A percentile compares a stretch with the other conserved stretches of the same genome.
phyloP scores from a whole-genome alignment of 2,797 vertebrate species.

The Poliocrania exsul region DNA sequence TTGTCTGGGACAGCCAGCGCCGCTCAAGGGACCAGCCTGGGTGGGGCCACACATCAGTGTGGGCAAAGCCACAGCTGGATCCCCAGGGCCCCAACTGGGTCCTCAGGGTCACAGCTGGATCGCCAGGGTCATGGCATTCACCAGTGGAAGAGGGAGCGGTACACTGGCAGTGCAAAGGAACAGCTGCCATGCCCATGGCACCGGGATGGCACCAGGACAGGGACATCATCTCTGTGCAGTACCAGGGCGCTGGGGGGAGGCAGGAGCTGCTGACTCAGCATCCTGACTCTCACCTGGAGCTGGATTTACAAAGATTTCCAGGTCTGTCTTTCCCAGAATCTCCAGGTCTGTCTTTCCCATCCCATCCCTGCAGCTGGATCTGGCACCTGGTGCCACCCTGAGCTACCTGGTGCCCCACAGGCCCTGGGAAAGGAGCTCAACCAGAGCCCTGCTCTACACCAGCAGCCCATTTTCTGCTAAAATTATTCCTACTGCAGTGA shows the following conservation, averaged over 20 bases:
- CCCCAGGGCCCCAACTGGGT: not conserved
- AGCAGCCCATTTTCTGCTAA: not conserved
- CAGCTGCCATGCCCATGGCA: not conserved
- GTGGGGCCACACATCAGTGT: not conserved
- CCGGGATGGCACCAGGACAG: not conserved
- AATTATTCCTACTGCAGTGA: not conserved
- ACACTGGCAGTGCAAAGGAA: accelerated
- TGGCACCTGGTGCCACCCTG: accelerated
- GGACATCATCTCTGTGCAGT: accelerated
- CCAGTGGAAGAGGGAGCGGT: not conserved
- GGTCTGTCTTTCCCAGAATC: not conserved
- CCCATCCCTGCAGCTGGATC: not conserved
- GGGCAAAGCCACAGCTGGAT: not conserved
- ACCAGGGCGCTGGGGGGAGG: not conserved
- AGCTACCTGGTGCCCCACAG: accelerated
- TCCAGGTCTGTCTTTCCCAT: not conserved
- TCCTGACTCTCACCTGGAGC: not conserved
- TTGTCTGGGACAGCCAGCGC: not conserved
- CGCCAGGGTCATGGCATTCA: not conserved
- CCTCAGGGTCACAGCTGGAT: not conserved
- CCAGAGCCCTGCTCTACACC: not conserved
- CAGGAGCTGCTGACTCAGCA: not conserved
- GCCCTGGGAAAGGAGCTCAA: not conserved
- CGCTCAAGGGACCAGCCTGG: not conserved
- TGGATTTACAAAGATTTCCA: not conserved